Percentiles rank a stretch among this genome's conserved stretches.
phyloP scores from a whole-genome alignment of 2,888 invertebrate genomes.

The Criorhina ranunculi region DNA sequence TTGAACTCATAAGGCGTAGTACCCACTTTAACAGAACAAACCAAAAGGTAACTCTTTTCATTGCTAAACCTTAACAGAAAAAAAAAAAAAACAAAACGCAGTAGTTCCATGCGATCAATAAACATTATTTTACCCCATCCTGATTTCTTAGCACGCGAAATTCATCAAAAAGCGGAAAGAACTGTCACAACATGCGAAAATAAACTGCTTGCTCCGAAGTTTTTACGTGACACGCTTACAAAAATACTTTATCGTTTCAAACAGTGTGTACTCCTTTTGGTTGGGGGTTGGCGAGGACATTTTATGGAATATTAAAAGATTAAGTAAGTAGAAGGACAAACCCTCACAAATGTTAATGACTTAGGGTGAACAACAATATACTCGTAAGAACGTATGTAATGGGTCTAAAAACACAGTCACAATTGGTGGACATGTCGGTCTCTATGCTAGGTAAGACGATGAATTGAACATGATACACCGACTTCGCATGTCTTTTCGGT shows the following conservation, averaged over 20 bases:
- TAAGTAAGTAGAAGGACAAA: slow-evolving; percentile 7
- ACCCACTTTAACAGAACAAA: too few species aligned
- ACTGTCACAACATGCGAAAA: slow-evolving; percentile 39
- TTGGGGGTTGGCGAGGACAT: slow-evolving; percentile 2
- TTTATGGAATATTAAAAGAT: slow-evolving; percentile 10
- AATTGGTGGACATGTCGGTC: too few species aligned
- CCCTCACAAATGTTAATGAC: not conserved
- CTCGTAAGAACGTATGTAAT: too few species aligned
- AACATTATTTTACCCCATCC: slow-evolving; percentile 6
- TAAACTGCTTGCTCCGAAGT: not conserved
- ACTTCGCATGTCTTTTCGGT: too few species aligned
- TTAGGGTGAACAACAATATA: not conserved
- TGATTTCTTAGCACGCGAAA: slow-evolving; percentile 3
- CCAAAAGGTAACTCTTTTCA: not conserved
- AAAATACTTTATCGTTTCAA: slow-evolving; percentile 15
- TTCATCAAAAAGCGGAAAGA: slow-evolving; percentile 55
- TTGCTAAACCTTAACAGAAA: not conserved
- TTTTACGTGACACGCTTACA: slow-evolving; percentile 41
- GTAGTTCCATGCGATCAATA: not conserved
- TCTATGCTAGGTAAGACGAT: too few species aligned
- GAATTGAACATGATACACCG: too few species aligned
- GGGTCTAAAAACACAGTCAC: too few species aligned
- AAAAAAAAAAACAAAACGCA: not conserved
- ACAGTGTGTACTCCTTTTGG: not conserved
- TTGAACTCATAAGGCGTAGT: too few species aligned